phyloP scores from a whole-genome alignment of 2,888 invertebrate genomes.

The Phorcus lineatus region DNA sequence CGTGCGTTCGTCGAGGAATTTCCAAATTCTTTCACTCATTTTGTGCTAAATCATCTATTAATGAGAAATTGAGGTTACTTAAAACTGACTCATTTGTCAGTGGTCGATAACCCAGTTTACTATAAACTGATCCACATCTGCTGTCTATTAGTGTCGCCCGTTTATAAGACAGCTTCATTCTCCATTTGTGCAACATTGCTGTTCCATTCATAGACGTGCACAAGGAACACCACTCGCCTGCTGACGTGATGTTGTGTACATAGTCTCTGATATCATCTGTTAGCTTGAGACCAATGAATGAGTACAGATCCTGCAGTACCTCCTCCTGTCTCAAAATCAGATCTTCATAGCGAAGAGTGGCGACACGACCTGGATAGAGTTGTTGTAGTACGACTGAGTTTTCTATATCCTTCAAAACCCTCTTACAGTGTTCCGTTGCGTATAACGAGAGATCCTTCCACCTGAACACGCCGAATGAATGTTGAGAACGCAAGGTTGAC shows the following conservation, averaged over 20 bases:
- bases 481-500: not conserved
- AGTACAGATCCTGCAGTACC: not conserved
- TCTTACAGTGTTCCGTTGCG: not conserved
- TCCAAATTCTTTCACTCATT: too few relatives aligned
- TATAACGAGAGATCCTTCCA: not conserved
- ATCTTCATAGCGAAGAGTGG: conserved; percentile 15
- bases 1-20: too few relatives aligned
- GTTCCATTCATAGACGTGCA: not conserved
- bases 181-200: not conserved
- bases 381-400: not conserved
- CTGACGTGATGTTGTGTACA: not conserved
- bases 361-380: not conserved
- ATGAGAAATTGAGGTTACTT: not conserved
- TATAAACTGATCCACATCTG: not conserved
- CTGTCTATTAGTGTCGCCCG: not conserved
- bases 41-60: too few relatives aligned
- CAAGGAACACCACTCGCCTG: not conserved
- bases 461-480: not conserved
- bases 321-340: not conserved
- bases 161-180: not conserved
- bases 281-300: conserved; percentile 5
- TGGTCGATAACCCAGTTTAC: not conserved
- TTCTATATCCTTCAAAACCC: not conserved
- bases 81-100: not conserved
- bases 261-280: not conserved